A percentile compares a stretch with the other conserved stretches of the same genome.
phyloP scores from a whole-genome alignment of 2,113 vertebrate genomes.

The Ariopsis seemanni region DNA sequence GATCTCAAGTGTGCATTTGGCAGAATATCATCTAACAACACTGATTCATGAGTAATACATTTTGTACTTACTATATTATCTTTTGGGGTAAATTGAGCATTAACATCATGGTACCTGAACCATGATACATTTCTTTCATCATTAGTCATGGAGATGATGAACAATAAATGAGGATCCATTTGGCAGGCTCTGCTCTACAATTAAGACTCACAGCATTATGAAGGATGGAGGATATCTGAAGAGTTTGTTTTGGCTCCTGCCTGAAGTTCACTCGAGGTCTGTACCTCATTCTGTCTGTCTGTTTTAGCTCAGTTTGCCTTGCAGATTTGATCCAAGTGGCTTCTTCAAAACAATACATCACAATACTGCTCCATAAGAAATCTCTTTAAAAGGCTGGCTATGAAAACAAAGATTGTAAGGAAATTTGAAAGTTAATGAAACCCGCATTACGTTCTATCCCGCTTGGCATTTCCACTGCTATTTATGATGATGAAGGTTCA shows the following conservation, averaged over 20 bases:
- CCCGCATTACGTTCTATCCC: background rate
- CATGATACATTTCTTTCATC: background rate
- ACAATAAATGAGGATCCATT: conserved; percentile 28
- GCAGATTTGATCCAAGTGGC: conserved; percentile 7
- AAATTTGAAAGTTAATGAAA: conserved; percentile 28
- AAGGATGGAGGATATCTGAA: background rate
- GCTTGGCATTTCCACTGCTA: conserved; percentile 20
- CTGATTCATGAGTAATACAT: background rate
- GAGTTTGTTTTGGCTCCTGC: conserved; percentile 37
- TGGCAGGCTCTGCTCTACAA: background rate
- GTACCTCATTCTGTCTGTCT: background rate
- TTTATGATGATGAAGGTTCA: conserved; percentile 39
- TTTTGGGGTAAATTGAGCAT: background rate
- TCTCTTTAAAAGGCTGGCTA: conserved; percentile 4
- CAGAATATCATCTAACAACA: background rate
- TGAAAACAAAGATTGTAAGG: background rate
- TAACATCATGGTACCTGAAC: background rate
- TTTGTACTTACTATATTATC: background rate
- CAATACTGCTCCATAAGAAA: background rate
- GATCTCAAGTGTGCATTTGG: conserved; percentile 7
- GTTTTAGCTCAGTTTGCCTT: background rate
- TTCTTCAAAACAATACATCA: conserved; percentile 2
- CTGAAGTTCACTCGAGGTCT: conserved; percentile 25
- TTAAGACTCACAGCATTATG: conserved; percentile 10
- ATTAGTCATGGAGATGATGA: conserved; percentile 13